These are phyloP conservation scores for Rhynchomys soricoides DNA, from an alignment of 2,113 vertebrate species.

Conservation along the genomic window DNA sequence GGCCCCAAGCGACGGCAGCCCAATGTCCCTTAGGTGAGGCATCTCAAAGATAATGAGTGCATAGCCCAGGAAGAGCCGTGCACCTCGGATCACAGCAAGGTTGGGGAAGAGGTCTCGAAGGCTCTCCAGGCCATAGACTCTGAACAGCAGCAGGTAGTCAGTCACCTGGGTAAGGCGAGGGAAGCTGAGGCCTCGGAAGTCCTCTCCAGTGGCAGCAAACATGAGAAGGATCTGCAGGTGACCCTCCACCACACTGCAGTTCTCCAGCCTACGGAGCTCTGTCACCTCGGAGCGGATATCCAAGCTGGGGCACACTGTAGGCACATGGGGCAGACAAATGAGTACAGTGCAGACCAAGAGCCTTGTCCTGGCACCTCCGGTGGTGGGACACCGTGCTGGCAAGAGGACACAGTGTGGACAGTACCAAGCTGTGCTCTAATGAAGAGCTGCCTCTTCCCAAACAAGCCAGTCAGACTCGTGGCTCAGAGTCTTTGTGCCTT, in stretches of 20 bases:
- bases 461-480: neutral
- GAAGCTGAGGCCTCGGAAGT: constrained; percentile 87
- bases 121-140: constrained; percentile 89
- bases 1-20: constrained; percentile 84
- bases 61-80: constrained; percentile 88
- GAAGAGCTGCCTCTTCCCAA: neutral
- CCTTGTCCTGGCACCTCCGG: neutral
- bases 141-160: constrained; percentile 89
- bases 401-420: neutral
- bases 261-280: constrained; percentile 88
- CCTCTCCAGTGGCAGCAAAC: constrained; percentile 86
- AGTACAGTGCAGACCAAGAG: neutral
- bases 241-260: constrained; percentile 89
- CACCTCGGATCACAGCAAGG: constrained; percentile 87
- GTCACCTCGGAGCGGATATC: constrained; percentile 88
- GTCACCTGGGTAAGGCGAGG: constrained; percentile 89
- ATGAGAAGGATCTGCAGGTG: constrained; percentile 90
- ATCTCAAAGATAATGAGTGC: constrained; percentile 90
- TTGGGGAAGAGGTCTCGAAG: constrained; percentile 89
- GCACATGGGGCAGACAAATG: neutral
- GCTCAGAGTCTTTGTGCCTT: neutral
- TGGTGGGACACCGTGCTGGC: neutral
- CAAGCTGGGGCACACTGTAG: constrained; percentile 89
- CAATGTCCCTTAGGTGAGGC: constrained; percentile 88
- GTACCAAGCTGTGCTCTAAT: neutral